phyloP scores from a whole-genome alignment of 2,888 invertebrate species.

The Drosophila hamatofila region DNA sequence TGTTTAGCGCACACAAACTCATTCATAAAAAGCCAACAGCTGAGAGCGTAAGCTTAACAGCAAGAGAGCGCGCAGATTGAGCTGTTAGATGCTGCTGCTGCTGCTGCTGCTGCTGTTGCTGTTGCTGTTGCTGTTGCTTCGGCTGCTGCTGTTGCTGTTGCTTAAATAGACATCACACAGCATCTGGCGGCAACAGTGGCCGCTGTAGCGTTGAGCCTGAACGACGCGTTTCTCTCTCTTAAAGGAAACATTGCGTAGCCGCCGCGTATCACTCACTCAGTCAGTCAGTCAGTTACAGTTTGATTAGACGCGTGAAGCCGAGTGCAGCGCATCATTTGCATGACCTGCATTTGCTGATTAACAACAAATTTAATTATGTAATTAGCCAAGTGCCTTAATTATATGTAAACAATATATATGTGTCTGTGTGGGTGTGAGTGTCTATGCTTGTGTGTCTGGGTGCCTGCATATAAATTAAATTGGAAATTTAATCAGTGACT shows the following conservation, averaged over 20 bases:
- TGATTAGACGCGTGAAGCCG: conserved; percentile 4
- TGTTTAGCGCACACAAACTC: conserved; percentile 50
- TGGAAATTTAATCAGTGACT: conserved; percentile 44
- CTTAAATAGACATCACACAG: conserved; percentile 64
- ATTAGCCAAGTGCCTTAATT: conserved; percentile 34
- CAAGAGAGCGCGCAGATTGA: conserved; percentile 30
- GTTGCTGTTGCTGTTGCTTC: conserved; percentile 32
- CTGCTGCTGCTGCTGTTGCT: conserved; percentile 22
- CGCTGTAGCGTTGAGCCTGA: conserved; percentile 53
- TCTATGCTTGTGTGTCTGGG: background rate
- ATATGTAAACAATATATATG: conserved; percentile 37
- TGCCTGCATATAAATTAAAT: conserved; percentile 14
- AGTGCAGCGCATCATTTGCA: conserved; percentile 19
- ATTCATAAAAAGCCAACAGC: conserved; percentile 63
- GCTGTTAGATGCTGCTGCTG: conserved; percentile 53
- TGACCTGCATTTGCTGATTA: conserved; percentile 48
- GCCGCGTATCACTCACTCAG: conserved; percentile 35
- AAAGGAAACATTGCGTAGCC: conserved; percentile 24
- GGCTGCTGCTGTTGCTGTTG: conserved; percentile 21
- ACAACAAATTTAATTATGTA: conserved; percentile 48
- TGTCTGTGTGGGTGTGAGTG: background rate
- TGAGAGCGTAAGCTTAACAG: conserved; percentile 12
- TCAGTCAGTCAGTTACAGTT: background rate
- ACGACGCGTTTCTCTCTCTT: conserved; percentile 16
- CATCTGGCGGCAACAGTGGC: conserved; percentile 70